Evolutionary conservation across 2,888 invertebrate species (phyloP), one percentile per base, ranked within the genome.

Genomic region (Polyploca ridens): DNA sequence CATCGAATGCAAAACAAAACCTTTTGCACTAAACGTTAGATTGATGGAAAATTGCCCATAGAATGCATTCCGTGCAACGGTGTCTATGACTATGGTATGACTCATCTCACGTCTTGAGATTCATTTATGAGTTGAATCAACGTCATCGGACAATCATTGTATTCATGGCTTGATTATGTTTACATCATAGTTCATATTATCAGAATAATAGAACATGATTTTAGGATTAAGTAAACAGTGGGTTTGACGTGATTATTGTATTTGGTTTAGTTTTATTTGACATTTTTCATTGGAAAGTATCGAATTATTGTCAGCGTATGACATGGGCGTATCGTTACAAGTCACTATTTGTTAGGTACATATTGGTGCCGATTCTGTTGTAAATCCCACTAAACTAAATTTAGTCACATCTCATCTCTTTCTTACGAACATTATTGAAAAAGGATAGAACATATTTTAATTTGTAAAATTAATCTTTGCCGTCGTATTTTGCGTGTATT

Each of bases 1-100:
- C 27, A 33, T 38, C 58, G 62, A 27, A 62, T 60, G 62, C 60
- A 63, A 58, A 65, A 71, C 67, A 68, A 73, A 73, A 66, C 66
- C 66, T 67, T 62, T 64, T 60, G 65, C 67, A 67, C 67, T 67
- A 71, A 70, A 68, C 58, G 63, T 33, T 41, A 66, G 66, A 69
- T 68, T 66, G 67, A 65, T 67, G 69, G 66, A 68, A 73, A 74
- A 72, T 72, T 74, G 64, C 69, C 70, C 69, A 73, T 73, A 67
- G 69, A 62, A 67, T 66, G 69, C 54, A 19, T 4, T 46, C n/a
- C 46, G n/a, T 46, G n/a, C n/a, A n/a, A 46, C 6, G 46, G 46
- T n/a, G 41, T 27, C 1, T 27, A 27, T 27, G 27, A 27, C 27
- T 27, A 27, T 27, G 58, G 62, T 66, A 68, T 69, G 69, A 68